Evolutionary conservation across 2,113 vertebrate species (phyloP), one percentile per base, ranked within the genome.

Genomic region (Sebastes fasciatus): DNA sequence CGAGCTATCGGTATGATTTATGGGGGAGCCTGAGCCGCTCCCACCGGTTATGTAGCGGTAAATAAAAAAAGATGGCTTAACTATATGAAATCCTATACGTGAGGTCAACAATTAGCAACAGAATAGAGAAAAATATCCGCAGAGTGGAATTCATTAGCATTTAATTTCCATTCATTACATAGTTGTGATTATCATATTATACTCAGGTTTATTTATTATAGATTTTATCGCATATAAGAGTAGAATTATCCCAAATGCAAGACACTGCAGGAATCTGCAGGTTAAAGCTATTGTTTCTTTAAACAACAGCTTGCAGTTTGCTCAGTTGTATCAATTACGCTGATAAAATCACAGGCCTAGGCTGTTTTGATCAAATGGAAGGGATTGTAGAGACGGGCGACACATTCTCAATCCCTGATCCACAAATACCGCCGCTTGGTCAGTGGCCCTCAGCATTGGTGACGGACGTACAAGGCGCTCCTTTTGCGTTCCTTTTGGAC

Each of bases 1-100:
- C 23, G 9, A 60, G 66, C 76, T 62, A 65, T 71, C 60, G 21
- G 46, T 51, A 3, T 71, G 66, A 76, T 80, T 70, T 76, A 87
- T 83, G 65, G 54, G 60, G 45, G 66, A 48, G 71, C 68, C 26
- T 0, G 4, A 42, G 51, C 46, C n/a, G 26, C 71, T 65, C 17
- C 0, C 5, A 45, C 76, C 19, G 8, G 51, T 79, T 51, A 34
- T 21, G 23, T 55, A 49, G 57, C 1, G 23, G 77, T 52, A 80
- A 79, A 72, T 46, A 61, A 76, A 61, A 76, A 66, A 79, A 71
- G 6, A 69, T 49, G 19, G 48, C 49, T 65, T 46, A 34, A 58
- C 57, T 46, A 21, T 63, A 17, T 64, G 54, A 70, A 74, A 60
- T 58, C 16, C 1, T 51, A 11, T 14, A 21, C 7, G 2, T 67